Conservation (phyloP, 2,113 vertebrate genomes). For the Penelope pileata region DNA sequence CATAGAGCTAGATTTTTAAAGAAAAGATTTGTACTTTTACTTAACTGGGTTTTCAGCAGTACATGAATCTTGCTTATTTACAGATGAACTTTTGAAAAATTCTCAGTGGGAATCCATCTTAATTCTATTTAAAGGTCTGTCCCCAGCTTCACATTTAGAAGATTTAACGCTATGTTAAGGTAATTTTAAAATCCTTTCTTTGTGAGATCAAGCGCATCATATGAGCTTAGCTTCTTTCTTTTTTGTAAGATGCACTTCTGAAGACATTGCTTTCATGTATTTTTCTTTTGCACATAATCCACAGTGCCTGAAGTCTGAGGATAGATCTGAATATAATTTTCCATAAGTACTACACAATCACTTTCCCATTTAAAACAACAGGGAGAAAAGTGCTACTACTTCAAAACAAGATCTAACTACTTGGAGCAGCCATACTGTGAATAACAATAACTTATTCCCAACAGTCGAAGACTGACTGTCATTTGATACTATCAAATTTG, state of each 20-base stretch:
- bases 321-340: background rate
- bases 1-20: no score
- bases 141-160: background rate
- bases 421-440: background rate
- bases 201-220: background rate
- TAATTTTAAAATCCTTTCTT: background rate
- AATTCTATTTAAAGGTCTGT: background rate
- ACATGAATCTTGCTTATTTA: background rate
- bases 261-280: background rate
- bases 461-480: background rate
- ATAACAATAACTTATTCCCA: rapidly evolving
- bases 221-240: background rate
- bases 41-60: background rate
- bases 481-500: background rate
- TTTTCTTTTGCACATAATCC: background rate
- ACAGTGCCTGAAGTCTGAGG: background rate
- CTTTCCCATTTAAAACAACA: background rate
- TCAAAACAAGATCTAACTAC: slow-evolving; percentile 3
- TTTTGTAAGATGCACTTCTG: background rate
- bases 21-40: background rate
- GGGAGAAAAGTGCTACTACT: background rate
- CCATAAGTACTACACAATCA: background rate
- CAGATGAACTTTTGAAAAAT: background rate
- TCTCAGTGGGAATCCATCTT: background rate
- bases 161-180: background rate